Evolutionary conservation across 2,113 vertebrate genomes (phyloP).

Genomic region (Eublepharis macularius): DNA sequence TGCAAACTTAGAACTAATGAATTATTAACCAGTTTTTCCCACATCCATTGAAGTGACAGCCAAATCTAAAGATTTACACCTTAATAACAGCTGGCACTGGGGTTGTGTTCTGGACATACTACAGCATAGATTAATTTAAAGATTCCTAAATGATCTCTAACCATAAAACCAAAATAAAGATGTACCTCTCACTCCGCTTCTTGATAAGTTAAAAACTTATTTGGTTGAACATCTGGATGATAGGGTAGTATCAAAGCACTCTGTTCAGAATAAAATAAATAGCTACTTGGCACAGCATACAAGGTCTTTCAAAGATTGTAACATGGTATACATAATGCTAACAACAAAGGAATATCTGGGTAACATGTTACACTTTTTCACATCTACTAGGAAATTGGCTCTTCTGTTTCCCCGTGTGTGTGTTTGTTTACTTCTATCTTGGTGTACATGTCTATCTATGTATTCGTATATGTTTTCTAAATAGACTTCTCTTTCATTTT

Average conservation of each 20-base stretch:
- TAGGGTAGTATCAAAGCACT: neutral
- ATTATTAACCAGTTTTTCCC: slow-evolving; percentile 37
- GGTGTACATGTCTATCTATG: too few species aligned
- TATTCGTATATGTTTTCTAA: too few species aligned
- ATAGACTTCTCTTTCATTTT: too few species aligned
- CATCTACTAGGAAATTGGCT: neutral
- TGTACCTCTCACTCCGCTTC: neutral
- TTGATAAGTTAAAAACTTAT: neutral
- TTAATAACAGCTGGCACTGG: neutral
- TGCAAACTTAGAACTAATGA: slow-evolving; percentile 24
- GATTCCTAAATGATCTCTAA: neutral
- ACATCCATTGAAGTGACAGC: neutral
- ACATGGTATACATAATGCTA: neutral
- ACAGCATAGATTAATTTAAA: neutral
- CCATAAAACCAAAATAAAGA: neutral
- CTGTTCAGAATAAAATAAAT: neutral
- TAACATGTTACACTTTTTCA: neutral
- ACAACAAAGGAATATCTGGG: neutral
- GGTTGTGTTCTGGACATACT: neutral
- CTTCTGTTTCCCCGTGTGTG: slow-evolving; percentile 3
- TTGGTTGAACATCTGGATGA: neutral
- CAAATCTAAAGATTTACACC: neutral
- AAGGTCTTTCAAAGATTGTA: neutral
- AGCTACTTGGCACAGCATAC: neutral
- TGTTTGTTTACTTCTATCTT: too few species aligned